These are phyloP conservation scores for Scortum barcoo DNA, from an alignment of 2,113 vertebrate species.

Conservation along the genomic window DNA sequence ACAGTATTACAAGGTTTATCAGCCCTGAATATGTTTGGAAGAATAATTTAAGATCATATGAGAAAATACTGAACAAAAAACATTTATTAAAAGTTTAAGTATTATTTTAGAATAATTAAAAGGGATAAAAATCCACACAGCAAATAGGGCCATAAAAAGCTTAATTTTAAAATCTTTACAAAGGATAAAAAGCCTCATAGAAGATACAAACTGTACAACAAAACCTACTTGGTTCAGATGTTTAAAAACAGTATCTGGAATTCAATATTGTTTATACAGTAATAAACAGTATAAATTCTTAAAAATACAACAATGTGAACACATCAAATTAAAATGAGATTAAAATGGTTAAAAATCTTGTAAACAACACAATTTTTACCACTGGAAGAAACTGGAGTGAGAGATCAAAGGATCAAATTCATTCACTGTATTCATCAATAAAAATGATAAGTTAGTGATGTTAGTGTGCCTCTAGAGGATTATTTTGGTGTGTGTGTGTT, in stretches of 20 bases:
- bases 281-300: not conserved
- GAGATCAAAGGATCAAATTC: not conserved
- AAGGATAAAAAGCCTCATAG: not conserved
- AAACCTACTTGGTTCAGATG: not conserved
- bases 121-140: not conserved
- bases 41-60: not conserved
- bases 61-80: no score
- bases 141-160: constrained; percentile 3
- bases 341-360: constrained; percentile 8
- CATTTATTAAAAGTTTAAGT: constrained; percentile 20
- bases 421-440: not conserved
- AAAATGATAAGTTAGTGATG: no score
- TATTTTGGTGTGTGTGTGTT: constrained; percentile 8
- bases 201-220: not conserved
- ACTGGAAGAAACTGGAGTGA: no score
- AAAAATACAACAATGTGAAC: constrained; percentile 20
- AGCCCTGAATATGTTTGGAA: not conserved
- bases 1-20: not conserved
- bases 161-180: constrained; percentile 15
- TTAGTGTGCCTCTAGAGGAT: not conserved
- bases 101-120: not conserved
- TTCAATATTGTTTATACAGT: not conserved
- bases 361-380: constrained; percentile 1
- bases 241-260: not conserved
- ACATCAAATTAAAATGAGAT: constrained; percentile 2